Evolutionary conservation across 2,797 vertebrate species (phyloP), one percentile per base, ranked within the genome.

Genomic region (Selene dorsalis): DNA sequence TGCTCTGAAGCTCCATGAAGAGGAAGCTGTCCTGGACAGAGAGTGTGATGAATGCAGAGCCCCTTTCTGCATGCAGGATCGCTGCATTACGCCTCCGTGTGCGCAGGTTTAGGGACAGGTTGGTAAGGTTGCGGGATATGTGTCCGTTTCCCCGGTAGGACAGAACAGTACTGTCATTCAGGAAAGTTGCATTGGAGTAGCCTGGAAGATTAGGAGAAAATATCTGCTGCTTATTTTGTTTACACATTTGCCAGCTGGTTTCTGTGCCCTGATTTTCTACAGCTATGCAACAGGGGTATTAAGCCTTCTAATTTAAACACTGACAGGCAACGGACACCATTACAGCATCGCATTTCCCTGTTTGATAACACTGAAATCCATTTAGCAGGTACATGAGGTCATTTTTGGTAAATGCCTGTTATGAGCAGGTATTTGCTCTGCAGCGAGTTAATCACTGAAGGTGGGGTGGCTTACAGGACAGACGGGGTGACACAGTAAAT

Each of bases 51-150:
- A 95, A 96, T 6, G 95, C 95, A 0, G 94, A 91, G 32, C 92
- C 94, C 80, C 93, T 94, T 86, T 96, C 94, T 0, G 97, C 96
- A 0, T 95, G 94, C 11, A 99, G 81, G 43, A 98, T 82, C 5
- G 93, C 89, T 1, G 93, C 91, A 0, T 96, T 91, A 0, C 87
- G 88, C 50, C 91, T 94, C 13, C 91, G 92, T 0, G 97, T 98
- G 75, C 96, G 95, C 77, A 99, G 94, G 71, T 94, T 96, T 39
- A 97, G 93, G 1, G 92, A 28, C 65, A 98, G 77, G 73, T 89
- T 95, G 24, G 95, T 97, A 65, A 98, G 94, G 63, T 95, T 95
- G 79, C 96, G 95, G 69, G 78, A 84, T 83, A 98, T 96, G 69
- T 91, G 93, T 0, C 96, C 95, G 0, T 97, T 98, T 80, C 96